phyloP scores from a whole-genome alignment of 2,888 invertebrate species.

The Adineta ricciae region DNA sequence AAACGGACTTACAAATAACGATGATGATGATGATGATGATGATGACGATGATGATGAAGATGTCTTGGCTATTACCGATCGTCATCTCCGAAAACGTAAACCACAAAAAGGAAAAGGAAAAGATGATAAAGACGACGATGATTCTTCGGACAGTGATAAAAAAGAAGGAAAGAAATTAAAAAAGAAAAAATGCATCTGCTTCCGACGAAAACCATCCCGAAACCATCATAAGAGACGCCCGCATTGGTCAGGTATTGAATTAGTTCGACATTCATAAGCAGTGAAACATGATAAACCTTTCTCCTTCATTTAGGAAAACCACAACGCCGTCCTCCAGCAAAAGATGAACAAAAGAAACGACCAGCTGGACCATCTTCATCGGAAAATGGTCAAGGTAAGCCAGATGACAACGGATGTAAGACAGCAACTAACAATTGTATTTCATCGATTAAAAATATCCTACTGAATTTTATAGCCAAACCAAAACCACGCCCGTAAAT shows the following conservation, averaged over 20 bases:
- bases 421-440: neutral
- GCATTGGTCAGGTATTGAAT: neutral
- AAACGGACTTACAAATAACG: neutral
- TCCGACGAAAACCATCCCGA: neutral
- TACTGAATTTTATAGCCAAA: neutral
- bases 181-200: neutral
- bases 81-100: neutral
- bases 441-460: neutral
- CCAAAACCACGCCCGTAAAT: neutral
- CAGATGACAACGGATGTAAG: neutral
- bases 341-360: neutral
- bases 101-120: neutral
- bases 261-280: neutral
- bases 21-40: neutral
- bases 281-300: neutral
- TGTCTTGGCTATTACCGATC: neutral
- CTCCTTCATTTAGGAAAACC: neutral
- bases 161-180: neutral
- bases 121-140: neutral
- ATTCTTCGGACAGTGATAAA: neutral
- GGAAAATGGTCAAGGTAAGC: neutral
- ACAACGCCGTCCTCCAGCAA: neutral
- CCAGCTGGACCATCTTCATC: neutral
- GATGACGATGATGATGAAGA: neutral
- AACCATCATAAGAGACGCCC: neutral